Evolutionary conservation across 2,113 vertebrate genomes (phyloP).

Genomic region (Gobius niger): DNA sequence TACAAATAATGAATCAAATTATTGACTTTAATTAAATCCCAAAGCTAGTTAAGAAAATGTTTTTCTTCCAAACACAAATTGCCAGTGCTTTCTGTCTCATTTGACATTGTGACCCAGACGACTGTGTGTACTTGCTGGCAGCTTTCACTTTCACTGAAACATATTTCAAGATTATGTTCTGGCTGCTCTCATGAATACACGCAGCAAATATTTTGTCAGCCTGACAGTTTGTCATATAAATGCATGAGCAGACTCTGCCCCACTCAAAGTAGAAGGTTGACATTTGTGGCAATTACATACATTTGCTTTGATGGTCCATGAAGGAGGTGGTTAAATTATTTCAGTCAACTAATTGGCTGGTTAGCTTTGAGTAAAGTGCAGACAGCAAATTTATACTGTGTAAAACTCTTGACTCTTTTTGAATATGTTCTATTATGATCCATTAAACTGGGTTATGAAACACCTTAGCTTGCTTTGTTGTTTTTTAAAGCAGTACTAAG

Average conservation of each 20-base stretch:
- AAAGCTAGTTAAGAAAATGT: too few relatives aligned
- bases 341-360: neutral
- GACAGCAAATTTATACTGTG: too few relatives aligned
- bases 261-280: neutral
- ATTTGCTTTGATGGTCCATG: neutral
- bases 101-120: neutral
- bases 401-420: too few relatives aligned
- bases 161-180: neutral
- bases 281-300: slow-evolving; percentile 1
- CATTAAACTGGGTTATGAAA: too few relatives aligned
- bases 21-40: too few relatives aligned
- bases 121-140: neutral
- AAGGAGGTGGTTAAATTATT: neutral
- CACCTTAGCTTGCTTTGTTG: too few relatives aligned
- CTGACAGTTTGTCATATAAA: slow-evolving; percentile 1
- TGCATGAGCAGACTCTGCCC: neutral
- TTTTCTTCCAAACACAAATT: too few relatives aligned
- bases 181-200: neutral
- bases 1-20: too few relatives aligned
- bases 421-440: too few relatives aligned
- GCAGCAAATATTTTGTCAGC: neutral
- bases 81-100: too few relatives aligned
- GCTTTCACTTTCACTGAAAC: neutral
- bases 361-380: neutral
- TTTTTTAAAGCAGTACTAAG: too few relatives aligned